These are phyloP conservation scores for Empis stercorea DNA, from an alignment of 2,888 invertebrate species.

Conservation along the genomic window DNA sequence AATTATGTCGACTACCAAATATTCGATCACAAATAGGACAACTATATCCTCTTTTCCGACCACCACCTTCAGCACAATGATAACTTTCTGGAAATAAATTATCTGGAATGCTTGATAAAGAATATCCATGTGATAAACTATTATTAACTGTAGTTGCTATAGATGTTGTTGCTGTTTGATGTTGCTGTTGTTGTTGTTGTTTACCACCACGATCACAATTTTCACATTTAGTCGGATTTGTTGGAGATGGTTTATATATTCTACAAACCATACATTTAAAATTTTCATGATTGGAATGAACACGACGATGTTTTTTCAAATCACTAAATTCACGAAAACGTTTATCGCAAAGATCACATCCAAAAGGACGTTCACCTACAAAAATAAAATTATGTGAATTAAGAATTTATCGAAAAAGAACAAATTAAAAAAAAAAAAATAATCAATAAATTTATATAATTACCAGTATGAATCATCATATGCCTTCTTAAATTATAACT, in stretches of 20 bases:
- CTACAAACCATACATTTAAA: slow-evolving; percentile 33
- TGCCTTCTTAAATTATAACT: slow-evolving; percentile 32
- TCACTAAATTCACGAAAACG: slow-evolving; percentile 35
- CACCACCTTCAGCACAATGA: not conserved
- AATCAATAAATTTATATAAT: not conserved
- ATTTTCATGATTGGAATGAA: slow-evolving; percentile 25
- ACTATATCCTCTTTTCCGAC: slow-evolving; percentile 22
- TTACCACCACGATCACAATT: slow-evolving; percentile 20
- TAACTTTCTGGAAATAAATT: not conserved
- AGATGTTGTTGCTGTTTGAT: not conserved
- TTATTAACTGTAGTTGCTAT: too few relatives aligned
- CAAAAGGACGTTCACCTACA: slow-evolving; percentile 34
- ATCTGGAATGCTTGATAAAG: not conserved
- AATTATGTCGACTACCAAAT: slow-evolving; percentile 33
- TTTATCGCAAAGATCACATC: slow-evolving; percentile 31
- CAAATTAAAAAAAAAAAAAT: not conserved
- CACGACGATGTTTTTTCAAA: slow-evolving; percentile 32
- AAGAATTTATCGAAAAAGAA: too few relatives aligned
- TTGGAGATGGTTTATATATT: slow-evolving; percentile 21
- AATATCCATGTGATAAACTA: not conserved
- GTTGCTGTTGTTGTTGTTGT: not conserved
- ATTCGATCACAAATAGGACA: slow-evolving; percentile 32
- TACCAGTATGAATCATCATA: slow-evolving; percentile 37
- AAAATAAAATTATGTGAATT: too few relatives aligned
- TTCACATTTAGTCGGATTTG: slow-evolving; percentile 30